Conservation (phyloP, 2,797 vertebrate genomes). For the Sebastes steindachneri region DNA sequence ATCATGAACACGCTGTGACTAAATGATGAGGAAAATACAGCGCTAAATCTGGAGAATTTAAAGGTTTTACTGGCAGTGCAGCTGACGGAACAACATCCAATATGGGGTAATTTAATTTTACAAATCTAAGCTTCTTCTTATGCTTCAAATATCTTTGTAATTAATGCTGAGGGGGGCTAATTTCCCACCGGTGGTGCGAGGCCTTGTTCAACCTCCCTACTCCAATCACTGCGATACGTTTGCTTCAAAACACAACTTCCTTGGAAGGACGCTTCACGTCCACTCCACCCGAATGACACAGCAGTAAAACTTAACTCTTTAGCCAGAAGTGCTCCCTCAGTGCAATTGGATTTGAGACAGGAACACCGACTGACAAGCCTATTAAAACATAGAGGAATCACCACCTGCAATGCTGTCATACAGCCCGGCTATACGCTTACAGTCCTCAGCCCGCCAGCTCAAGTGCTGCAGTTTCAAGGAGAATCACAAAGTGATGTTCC, state of each 20-base stretch:
- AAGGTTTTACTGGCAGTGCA: neutral
- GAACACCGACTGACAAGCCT: constrained; percentile 16
- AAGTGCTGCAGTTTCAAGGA: constrained; percentile 19
- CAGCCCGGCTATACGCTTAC: neutral
- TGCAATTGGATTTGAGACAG: constrained; percentile 6
- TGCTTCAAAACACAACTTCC: neutral
- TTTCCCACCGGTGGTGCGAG: neutral
- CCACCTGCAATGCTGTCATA: constrained; percentile 35
- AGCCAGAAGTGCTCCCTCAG: neutral
- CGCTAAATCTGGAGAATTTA: neutral
- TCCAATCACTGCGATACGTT: neutral
- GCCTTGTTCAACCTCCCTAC: neutral
- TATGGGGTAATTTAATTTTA: neutral
- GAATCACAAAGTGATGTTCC: constrained; percentile 6
- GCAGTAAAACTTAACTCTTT: constrained; percentile 2
- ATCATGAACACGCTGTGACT: neutral
- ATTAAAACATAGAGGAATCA: constrained; percentile 39
- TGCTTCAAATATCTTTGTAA: neutral
- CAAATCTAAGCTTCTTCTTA: neutral
- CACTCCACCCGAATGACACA: neutral
- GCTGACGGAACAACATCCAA: neutral
- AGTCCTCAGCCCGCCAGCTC: neutral
- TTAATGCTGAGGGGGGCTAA: neutral
- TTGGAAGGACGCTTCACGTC: neutral
- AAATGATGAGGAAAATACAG: neutral